Conservation (phyloP, 2,113 vertebrate species). For the Speoplatyrhinus poulsoni region DNA sequence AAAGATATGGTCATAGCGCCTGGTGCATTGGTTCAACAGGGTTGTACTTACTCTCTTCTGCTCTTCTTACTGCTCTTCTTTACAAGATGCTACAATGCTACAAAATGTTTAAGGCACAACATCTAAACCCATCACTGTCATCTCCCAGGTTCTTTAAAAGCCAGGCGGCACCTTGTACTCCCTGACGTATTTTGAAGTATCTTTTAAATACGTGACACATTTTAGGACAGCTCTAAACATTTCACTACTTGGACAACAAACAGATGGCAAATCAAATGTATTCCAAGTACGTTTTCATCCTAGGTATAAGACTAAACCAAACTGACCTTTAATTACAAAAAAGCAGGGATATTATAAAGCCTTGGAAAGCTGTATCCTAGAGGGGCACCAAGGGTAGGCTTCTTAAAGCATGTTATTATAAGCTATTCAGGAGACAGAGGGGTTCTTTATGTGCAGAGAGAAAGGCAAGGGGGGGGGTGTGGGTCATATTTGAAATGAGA, state of each 20-base stretch:
- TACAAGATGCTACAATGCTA: too few relatives aligned
- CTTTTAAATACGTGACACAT: too few relatives aligned
- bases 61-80: too few relatives aligned
- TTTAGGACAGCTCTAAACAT: too few relatives aligned
- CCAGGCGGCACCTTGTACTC: too few relatives aligned
- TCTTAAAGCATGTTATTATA: conserved; percentile 80
- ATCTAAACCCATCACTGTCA: too few relatives aligned
- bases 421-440: conserved; percentile 75
- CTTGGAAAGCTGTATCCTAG: conserved; percentile 62
- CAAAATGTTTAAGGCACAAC: too few relatives aligned
- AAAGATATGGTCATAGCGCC: too few relatives aligned
- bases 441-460: conserved; percentile 68
- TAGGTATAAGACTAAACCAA: conserved; percentile 63
- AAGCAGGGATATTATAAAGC: conserved; percentile 72
- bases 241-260: conserved; percentile 42
- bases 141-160: too few relatives aligned
- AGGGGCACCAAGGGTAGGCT: conserved; percentile 69
- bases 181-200: too few relatives aligned
- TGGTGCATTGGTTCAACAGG: too few relatives aligned
- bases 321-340: conserved; percentile 82
- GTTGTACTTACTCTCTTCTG: too few relatives aligned
- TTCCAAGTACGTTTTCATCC: conserved; percentile 62
- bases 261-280: conserved; percentile 64
- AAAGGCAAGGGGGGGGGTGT: conserved; percentile 43
- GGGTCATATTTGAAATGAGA: conserved; percentile 76